phyloP scores from a whole-genome alignment of 1,140 invertebrate species.

The Physella acuta region DNA sequence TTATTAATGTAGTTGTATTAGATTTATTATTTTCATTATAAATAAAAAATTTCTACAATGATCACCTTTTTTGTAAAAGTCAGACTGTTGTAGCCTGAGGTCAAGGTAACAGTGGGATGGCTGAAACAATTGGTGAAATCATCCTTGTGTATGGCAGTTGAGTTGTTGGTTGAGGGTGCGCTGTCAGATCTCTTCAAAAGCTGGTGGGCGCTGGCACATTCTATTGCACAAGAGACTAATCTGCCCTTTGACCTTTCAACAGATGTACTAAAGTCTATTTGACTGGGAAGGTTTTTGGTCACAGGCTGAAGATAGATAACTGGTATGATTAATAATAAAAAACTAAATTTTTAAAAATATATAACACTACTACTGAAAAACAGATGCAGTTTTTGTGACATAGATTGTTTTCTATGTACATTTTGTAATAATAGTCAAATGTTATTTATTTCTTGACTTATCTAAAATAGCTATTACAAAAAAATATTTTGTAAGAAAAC shows the following conservation, averaged over 20 bases:
- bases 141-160: slow-evolving; percentile 12
- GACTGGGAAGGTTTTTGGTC: slow-evolving; percentile 38
- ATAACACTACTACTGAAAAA: no score
- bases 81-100: slow-evolving; percentile 42
- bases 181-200: slow-evolving; percentile 52
- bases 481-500: no score
- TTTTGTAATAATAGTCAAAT: no score
- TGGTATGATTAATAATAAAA: no score
- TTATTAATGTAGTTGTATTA: no score
- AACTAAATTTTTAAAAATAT: no score
- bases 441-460: no score
- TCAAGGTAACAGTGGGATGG: slow-evolving; percentile 26
- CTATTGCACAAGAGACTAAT: slow-evolving; percentile 51
- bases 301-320: slow-evolving; percentile 28
- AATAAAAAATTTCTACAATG: no score
- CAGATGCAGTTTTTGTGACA: no score
- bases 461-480: no score
- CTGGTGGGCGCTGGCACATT: slow-evolving; percentile 55
- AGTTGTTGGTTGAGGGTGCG: slow-evolving; percentile 49
- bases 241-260: slow-evolving; percentile 78
- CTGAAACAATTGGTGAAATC: slow-evolving; percentile 28
- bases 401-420: no score
- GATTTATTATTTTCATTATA: no score
- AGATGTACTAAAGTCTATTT: slow-evolving; percentile 70
- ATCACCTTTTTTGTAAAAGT: slow-evolving; percentile 34